Evolutionary conservation across 2,113 vertebrate genomes (phyloP).

Genomic region (Pollachius pollachius): DNA sequence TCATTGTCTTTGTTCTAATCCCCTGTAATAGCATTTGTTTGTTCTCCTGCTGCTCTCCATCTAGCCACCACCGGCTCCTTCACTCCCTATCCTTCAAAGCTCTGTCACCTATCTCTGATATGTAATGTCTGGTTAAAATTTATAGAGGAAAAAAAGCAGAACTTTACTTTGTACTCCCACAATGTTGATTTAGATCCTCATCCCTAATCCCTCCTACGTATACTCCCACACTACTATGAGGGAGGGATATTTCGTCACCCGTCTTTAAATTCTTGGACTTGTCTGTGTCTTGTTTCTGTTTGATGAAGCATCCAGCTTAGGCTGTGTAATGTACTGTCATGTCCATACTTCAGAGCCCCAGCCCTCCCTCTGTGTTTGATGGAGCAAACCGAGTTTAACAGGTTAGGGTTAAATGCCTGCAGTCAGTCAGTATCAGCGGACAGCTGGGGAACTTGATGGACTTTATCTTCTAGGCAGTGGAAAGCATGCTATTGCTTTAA

Average conservation of each 20-base stretch:
- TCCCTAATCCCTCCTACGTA: too few species aligned
- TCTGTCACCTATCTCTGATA: neutral
- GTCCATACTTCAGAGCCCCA: conserved; percentile 2
- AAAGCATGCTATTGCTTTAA: too few species aligned
- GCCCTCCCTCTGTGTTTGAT: conserved; percentile 7
- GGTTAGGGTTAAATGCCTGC: conserved; percentile 11
- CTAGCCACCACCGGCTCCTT: neutral
- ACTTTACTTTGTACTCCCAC: too few species aligned
- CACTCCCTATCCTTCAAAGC: neutral
- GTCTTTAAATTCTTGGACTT: too few species aligned
- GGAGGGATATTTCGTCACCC: too few species aligned
- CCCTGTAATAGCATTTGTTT: neutral
- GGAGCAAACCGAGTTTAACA: conserved; percentile 6
- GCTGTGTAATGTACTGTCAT: neutral
- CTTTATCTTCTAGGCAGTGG: neutral
- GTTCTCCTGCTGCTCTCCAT: neutral
- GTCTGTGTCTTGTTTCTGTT: neutral
- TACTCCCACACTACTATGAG: too few species aligned
- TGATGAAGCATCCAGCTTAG: neutral
- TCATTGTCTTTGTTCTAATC: neutral
- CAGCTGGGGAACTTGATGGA: conserved; percentile 25
- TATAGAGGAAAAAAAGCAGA: too few species aligned
- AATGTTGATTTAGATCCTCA: too few species aligned
- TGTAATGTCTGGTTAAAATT: too few species aligned
- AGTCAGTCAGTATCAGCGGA: conserved; percentile 2